These are phyloP conservation scores for Darevskia mixta DNA, from an alignment of 2,797 vertebrate species.

Conservation along the genomic window DNA sequence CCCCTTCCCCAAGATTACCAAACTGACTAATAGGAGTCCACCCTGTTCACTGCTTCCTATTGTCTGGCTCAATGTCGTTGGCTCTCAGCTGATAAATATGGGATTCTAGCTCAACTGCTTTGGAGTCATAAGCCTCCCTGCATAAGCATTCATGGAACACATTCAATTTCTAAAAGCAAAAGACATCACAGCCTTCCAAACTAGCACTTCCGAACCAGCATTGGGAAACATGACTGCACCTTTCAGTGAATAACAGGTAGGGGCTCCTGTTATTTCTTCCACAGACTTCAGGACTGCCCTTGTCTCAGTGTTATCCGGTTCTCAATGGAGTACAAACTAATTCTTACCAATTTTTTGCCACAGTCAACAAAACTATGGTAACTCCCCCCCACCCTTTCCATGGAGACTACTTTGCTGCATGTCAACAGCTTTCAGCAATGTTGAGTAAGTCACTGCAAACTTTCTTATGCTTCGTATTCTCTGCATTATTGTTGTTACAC, in stretches of 20 bases:
- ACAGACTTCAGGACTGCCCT: background rate
- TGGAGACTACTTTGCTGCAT: background rate
- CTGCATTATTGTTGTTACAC: background rate
- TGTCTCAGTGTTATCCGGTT: background rate
- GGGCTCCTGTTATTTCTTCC: constrained; percentile 8
- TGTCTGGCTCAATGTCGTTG: constrained; percentile 26
- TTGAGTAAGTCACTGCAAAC: background rate
- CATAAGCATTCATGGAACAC: background rate
- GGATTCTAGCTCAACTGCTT: constrained; percentile 60
- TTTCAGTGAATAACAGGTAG: constrained; percentile 26
- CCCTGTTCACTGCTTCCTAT: constrained; percentile 48
- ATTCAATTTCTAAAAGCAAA: constrained; percentile 26
- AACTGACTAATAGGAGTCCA: background rate
- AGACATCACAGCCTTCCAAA: background rate
- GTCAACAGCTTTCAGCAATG: no score
- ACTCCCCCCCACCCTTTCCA: background rate
- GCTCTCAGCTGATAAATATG: constrained; percentile 59
- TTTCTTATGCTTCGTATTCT: background rate
- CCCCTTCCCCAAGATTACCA: constrained; percentile 18
- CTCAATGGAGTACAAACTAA: background rate
- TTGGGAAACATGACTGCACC: background rate
- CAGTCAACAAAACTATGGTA: background rate
- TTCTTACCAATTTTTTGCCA: background rate
- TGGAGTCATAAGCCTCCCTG: constrained; percentile 59
- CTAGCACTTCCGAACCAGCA: background rate